Base-by-base conservation (phyloP, 2,113 vertebrate species). In the Sporophila hypoxantha region DNA sequence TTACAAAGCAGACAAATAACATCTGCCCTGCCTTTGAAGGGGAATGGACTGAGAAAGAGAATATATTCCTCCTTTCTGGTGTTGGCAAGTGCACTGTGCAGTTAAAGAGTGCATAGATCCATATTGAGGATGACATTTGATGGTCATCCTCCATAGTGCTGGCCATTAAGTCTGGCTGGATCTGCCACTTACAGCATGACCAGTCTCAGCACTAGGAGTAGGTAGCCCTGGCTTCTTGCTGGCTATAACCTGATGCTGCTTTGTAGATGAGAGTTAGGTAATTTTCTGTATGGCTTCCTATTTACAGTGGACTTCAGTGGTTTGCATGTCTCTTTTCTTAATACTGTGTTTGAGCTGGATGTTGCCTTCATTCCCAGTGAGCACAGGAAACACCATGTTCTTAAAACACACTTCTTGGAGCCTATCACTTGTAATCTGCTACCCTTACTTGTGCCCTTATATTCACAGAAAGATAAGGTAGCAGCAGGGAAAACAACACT, bases 361-460 rank as follows among this genome's bases (percentile, higher is more conserved):
- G 46, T 37, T 0, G 0, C 34, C 60, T 82, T 49, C 67, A 13
- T 83, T 91, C 55, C 36, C 76, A 56, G 34, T 25, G 19, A 87
- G 39, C 46, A 8, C 57, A 81, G 85, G 76, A 94, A 92, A 73
- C 82, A 34, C 61, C 17, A 1, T 65, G 80, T 92, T 93, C 91
- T 93, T 91, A 47, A 95, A 94, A 92, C 73, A 90, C 76, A 29
- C 83, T 88, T 94, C 80, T 86, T 37, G 1, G 55, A 88, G 70
- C 88, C 89, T 94, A 94, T 95, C 94, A 10, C 52, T 91, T 94
- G 94, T 95, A 95, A 95, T 93, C 93, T 93, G 87, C 93, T 95
- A 95, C 94, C 92, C 82, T 95, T 76, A 80, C 80, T 92, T 92
- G 91, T 94, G 80, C 94, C 93, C 89, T 94, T 95, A 94, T 94